Conservation (phyloP, 2,888 invertebrate species). For the Diploptera punctata region DNA sequence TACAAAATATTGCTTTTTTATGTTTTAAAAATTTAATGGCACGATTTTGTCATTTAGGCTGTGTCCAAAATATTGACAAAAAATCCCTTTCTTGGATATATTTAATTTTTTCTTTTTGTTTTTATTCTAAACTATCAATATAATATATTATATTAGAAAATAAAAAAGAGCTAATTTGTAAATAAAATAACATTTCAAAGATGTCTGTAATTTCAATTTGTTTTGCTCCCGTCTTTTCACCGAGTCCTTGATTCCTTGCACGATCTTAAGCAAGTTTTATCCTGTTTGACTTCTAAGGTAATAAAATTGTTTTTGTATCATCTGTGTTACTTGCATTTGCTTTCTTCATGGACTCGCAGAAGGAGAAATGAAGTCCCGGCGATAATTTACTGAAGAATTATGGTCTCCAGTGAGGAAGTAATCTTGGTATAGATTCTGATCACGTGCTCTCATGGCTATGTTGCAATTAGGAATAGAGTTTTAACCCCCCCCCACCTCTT, state of each 20-base stretch:
- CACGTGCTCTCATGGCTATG: background rate
- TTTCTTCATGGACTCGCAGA: background rate
- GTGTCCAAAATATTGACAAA: constrained; percentile 7
- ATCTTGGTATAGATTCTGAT: background rate
- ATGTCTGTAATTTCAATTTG: background rate
- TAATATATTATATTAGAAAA: constrained; percentile 30
- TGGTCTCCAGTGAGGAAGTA: background rate
- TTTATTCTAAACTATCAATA: constrained; percentile 16
- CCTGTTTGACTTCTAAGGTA: background rate
- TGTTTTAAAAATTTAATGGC: constrained; percentile 18
- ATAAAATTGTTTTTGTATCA: background rate
- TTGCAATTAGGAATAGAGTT: background rate
- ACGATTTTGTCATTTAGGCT: constrained; percentile 26
- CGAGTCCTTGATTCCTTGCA: background rate
- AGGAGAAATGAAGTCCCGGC: too few relatives aligned
- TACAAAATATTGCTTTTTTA: constrained; percentile 16
- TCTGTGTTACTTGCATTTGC: background rate
- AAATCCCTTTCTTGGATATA: background rate
- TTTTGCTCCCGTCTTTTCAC: background rate
- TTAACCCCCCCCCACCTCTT: background rate
- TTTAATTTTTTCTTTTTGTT: constrained; percentile 21
- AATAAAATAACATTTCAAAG: constrained; percentile 36
- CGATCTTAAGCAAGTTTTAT: background rate
- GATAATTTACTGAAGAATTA: constrained; percentile 3
- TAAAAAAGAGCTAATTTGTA: constrained; percentile 36